Percentiles rank a stretch among this genome's conserved stretches.
phyloP scores from a whole-genome alignment of 2,888 invertebrate species.

The Chrysolina americana region DNA sequence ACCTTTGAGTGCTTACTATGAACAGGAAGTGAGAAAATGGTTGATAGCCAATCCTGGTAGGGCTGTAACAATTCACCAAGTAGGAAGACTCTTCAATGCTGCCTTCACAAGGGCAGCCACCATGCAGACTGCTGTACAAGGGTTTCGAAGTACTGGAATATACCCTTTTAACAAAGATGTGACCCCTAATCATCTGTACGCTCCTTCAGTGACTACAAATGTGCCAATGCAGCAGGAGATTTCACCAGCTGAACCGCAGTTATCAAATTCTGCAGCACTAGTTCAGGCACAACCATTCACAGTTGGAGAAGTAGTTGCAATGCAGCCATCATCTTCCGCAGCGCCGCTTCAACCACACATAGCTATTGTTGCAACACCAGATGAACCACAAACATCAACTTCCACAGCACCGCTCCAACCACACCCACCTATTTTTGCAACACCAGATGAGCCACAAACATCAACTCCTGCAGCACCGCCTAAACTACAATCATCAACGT shows the following conservation, averaged over 20 bases:
- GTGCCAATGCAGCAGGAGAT: background rate
- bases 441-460: background rate
- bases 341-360: background rate
- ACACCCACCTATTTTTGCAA: background rate
- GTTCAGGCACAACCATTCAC: background rate
- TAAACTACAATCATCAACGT: background rate
- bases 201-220: background rate
- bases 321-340: background rate
- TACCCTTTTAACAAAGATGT: background rate
- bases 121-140: background rate
- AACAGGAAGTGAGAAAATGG: no score
- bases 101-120: background rate
- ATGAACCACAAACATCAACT: background rate
- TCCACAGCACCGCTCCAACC: background rate
- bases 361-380: background rate
- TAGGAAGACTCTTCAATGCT: background rate
- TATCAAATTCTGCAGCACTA: background rate
- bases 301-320: background rate
- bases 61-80: no score
- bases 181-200: no score
- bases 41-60: background rate
- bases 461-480: background rate
- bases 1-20: no score
- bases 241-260: background rate
- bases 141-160: slow-evolving; percentile 1